Evolutionary conservation across 2,888 invertebrate genomes (phyloP).

Genomic region (Ennomos quercinarius): DNA sequence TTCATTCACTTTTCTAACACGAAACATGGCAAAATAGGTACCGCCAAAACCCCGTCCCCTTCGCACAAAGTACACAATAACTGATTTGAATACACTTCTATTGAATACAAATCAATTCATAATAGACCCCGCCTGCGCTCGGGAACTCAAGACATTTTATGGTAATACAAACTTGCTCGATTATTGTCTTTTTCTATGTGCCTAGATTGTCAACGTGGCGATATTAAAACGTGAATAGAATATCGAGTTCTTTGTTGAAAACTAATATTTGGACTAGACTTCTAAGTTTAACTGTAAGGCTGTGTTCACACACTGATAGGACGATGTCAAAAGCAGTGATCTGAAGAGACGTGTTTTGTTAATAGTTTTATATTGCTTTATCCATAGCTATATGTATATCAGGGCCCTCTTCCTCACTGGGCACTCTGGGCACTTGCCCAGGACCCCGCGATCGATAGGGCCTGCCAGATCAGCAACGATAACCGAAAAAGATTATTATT

Average conservation of each 20-base stretch:
- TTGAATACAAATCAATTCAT: conserved; percentile 74
- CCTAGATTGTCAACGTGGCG: conserved; percentile 40
- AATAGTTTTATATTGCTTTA: conserved; percentile 2
- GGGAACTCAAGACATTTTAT: conserved; percentile 58
- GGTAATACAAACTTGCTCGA: conserved; percentile 52
- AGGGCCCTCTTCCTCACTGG: too few relatives aligned
- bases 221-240: conserved; percentile 35
- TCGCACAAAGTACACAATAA: conserved; percentile 70
- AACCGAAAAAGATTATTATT: too few relatives aligned
- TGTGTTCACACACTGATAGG: too few relatives aligned
- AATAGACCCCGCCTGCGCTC: conserved; percentile 48
- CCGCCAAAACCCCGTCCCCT: conserved; percentile 49
- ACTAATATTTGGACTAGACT: conserved; percentile 21
- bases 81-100: conserved; percentile 72
- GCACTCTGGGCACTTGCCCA: too few relatives aligned
- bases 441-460: too few relatives aligned
- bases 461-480: too few relatives aligned
- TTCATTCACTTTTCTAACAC: conserved; percentile 16
- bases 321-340: too few relatives aligned
- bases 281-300: too few relatives aligned
- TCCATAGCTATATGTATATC: too few relatives aligned
- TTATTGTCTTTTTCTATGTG: conserved; percentile 47
- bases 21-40: conserved; percentile 26
- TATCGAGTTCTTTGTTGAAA: conserved; percentile 23
- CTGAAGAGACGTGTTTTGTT: conserved; percentile 9